Base-by-base conservation (phyloP, 2,888 invertebrate species). In the Luffia ferchaultella region DNA sequence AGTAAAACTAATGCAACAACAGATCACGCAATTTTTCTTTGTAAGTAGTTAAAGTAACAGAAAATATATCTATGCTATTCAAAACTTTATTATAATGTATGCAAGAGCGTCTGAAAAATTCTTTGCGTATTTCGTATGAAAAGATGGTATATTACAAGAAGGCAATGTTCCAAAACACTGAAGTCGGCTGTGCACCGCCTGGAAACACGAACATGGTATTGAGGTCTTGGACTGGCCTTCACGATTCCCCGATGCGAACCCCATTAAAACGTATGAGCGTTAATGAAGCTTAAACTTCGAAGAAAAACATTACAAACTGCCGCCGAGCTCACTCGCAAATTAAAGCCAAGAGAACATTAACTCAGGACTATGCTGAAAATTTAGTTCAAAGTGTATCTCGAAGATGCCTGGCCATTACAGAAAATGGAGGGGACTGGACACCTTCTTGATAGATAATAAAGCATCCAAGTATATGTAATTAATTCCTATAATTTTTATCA, bases 151-250 rank as follows among this genome's bases (percentile, higher is more conserved):
- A 50, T 53, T 59, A 47, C 56, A 55, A 55, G 54, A 57, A 45
- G 56, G 59, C 52, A 58, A 58, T 45, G 51, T 54, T 51, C 56
- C 58, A 30, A 58, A 59, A 54, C 57, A 57, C 55, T 52, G 54
- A 49, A 58, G 57, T 50, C 52, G 50, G 45, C 50, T 58, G 40
- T 60, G 55, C 49, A 56, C 50, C 49, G 52, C 42, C 47, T 59
- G 57, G 55, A 58, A 57, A 52, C 49, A 30, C 18, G 53, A 58
- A 57, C 57, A 57, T 54, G 53, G 49, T 48, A 54, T 57, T 48
- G 49, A 42, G 19, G 51, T 54, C 42, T 52, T 58, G 52, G 54
- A 59, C 50, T 57, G n/a, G n/a, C n/a, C n/a, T 18, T 46, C 56
- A 20, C 54, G 50, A 52, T 58, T 54, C 45, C 57, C 55, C 44